Evolutionary conservation across 2,113 vertebrate genomes (phyloP).

Genomic region (Laticauda colubrina): DNA sequence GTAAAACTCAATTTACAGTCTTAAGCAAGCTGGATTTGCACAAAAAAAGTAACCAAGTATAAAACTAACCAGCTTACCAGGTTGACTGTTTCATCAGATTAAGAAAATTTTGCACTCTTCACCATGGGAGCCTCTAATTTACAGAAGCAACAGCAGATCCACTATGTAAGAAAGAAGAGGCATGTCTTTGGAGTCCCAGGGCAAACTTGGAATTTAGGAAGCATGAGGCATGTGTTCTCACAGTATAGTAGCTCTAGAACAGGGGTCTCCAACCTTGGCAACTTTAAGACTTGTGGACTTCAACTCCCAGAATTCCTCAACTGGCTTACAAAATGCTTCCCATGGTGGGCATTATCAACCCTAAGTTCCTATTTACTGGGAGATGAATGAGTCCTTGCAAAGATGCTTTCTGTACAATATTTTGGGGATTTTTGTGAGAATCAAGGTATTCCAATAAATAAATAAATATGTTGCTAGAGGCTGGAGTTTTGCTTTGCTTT

Average conservation of each 20-base stretch:
- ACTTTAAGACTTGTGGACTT: no score
- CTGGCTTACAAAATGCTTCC: neutral
- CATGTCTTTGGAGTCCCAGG: neutral
- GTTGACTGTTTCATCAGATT: neutral
- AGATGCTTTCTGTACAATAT: neutral
- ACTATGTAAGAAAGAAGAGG: neutral
- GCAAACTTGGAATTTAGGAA: neutral
- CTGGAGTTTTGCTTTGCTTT: neutral
- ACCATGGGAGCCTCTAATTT: neutral
- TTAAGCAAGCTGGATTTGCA: neutral
- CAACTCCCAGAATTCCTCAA: no score
- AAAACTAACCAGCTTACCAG: neutral
- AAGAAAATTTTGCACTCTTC: neutral
- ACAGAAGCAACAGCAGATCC: neutral
- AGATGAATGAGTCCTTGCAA: neutral
- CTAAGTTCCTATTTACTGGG: neutral
- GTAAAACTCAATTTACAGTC: neutral
- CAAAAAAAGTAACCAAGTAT: neutral
- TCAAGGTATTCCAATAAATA: neutral
- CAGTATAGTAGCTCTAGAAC: neutral
- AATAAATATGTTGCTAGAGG: neutral
- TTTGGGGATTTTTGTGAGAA: neutral
- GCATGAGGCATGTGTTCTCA: neutral
- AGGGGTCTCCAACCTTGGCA: no score
- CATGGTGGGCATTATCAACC: neutral